Conservation (phyloP, 92 coral and sea anemone species). For the Zoanthus sociatus region DNA sequence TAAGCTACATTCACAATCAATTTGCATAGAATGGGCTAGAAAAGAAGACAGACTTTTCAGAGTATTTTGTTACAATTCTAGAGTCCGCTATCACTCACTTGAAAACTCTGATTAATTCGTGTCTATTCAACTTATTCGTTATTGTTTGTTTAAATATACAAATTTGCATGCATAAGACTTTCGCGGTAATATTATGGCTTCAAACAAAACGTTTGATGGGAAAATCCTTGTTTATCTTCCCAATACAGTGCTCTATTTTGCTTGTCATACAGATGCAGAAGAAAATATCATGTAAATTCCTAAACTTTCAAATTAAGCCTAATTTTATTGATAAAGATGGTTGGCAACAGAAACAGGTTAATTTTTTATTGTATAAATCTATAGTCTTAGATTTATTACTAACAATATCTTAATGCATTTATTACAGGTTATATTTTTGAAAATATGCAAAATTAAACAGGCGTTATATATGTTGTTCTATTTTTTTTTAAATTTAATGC, state of each 20-base stretch:
- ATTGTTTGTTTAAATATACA: constrained; percentile 3
- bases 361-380: too few species aligned
- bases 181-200: background rate
- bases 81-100: background rate
- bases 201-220: background rate
- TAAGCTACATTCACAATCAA: background rate
- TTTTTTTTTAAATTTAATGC: background rate
- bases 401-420: too few species aligned
- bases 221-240: background rate
- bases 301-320: too few species aligned
- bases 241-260: background rate
- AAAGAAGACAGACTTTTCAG: background rate
- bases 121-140: constrained; percentile 14
- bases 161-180: constrained; percentile 33
- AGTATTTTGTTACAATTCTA: background rate
- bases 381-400: too few species aligned
- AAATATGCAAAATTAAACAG: too few species aligned
- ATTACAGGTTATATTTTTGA: too few species aligned
- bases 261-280: too few species aligned
- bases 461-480: too few species aligned
- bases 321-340: too few species aligned
- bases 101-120: constrained; percentile 3
- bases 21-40: too few species aligned
- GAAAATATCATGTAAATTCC: too few species aligned
- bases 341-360: too few species aligned